Base-by-base conservation (phyloP, 2,888 invertebrate genomes). In the Drosophila lacicola region DNA sequence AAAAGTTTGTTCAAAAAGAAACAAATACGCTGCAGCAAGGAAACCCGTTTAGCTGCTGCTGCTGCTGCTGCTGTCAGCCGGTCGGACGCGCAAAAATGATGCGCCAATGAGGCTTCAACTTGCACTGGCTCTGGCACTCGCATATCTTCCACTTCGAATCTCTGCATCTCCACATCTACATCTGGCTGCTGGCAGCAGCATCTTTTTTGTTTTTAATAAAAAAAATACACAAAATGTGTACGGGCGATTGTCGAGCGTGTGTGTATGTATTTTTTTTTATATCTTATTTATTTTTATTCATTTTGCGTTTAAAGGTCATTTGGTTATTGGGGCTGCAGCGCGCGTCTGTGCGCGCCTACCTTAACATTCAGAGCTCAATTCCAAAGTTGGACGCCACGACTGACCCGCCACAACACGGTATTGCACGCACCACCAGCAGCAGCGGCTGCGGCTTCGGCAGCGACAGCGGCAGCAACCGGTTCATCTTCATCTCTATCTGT, bases 321-420 rank as follows among this genome's bases (percentile, higher is more conserved):
- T 71, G 72, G 75, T 75, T 82, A 78, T 73, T 68, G 83, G 74
- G 84, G 81, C 78, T 82, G 75, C 76, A 66, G 68, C 65, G 56
- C 49, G 66, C 62, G 54, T 62, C 29, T 29, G 44, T 67, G 51
- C 41, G 79, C 74, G 86, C 89, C 91, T 91, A 91, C 91, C 91
- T 91, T 91, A 91, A 91, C 91, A 91, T 90, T 91, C 89, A 82
- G 68, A 62, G 72, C 71, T 71, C 50, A 88, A 90, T 83, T 89
- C 86, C 82, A 84, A 82, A 88, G 76, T 78, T 77, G 76, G 79
- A 78, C 71, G 72, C 73, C 70, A 76, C 71, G 73, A 73, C 73
- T 70, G 70, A 70, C 65, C 74, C 69, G 77, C 65, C 69, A 73
- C 60, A 46, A 41, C 37, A 46, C 55, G 54, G 55, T 54, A 57